These are phyloP conservation scores for Shinisaurus crocodilurus DNA, from an alignment of 2,113 vertebrate genomes.

Conservation along the genomic window DNA sequence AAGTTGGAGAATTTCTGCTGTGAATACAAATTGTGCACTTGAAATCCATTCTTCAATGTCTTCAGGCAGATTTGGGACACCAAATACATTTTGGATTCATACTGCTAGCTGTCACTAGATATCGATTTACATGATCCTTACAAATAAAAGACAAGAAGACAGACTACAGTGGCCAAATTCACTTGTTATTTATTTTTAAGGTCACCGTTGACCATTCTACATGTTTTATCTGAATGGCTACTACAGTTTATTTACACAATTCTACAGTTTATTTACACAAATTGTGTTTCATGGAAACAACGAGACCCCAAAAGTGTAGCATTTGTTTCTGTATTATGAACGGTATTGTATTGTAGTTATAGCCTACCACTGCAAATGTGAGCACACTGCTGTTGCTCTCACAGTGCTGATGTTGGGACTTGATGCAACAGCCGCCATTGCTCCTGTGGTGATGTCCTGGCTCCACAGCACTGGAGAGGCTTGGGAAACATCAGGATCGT, in stretches of 20 bases:
- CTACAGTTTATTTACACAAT: neutral
- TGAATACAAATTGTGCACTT: neutral
- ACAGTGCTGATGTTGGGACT: too few species aligned
- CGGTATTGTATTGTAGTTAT: neutral
- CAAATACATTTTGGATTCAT: constrained; percentile 10
- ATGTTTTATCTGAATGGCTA: neutral
- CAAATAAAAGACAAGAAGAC: neutral
- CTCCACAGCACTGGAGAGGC: neutral
- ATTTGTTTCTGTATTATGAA: neutral
- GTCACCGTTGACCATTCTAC: neutral
- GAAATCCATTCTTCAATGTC: neutral
- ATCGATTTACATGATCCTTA: constrained; percentile 8
- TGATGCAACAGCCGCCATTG: neutral
- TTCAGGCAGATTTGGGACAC: constrained; percentile 1
- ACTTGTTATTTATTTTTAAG: neutral
- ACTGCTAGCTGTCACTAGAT: neutral
- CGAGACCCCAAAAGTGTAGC: neutral
- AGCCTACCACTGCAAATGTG: neutral
- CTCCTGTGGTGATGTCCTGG: neutral
- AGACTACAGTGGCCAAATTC: neutral
- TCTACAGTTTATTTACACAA: neutral
- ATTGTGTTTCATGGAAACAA: neutral
- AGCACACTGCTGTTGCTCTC: neutral
- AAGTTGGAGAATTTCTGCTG: neutral
- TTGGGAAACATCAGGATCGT: neutral